These are phyloP conservation scores for Sminthopsis crassicaudata DNA, from an alignment of 2,113 vertebrate genomes.

Conservation along the genomic window DNA sequence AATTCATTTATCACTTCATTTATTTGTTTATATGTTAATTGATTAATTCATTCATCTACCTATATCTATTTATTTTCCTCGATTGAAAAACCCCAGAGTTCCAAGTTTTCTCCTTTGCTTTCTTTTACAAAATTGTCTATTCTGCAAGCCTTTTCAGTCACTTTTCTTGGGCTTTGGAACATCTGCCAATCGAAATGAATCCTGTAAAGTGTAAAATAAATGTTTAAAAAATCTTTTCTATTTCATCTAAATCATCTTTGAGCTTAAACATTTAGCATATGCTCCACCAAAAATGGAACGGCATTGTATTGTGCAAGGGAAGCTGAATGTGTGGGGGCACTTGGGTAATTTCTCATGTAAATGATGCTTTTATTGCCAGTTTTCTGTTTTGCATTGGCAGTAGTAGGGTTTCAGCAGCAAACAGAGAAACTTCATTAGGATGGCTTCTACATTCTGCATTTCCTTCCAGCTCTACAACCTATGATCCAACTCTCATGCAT, in stretches of 20 bases:
- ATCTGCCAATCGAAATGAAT: conserved; percentile 77
- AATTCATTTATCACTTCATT: background rate
- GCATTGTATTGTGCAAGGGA: conserved; percentile 47
- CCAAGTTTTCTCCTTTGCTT: background rate
- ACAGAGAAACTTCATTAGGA: conserved; percentile 39
- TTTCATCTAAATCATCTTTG: conserved; percentile 71
- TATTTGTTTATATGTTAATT: background rate
- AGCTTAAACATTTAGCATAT: conserved; percentile 76
- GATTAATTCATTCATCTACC: background rate
- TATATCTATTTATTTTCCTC: background rate
- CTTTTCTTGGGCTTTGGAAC: conserved; percentile 56
- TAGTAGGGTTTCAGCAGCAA: conserved; percentile 43
- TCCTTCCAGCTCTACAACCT: conserved; percentile 1
- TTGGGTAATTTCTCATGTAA: conserved; percentile 69
- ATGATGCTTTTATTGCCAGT: conserved; percentile 59
- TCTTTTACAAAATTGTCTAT: conserved; percentile 32
- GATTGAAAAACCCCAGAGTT: background rate
- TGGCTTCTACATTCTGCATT: conserved; percentile 10
- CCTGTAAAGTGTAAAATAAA: conserved; percentile 73
- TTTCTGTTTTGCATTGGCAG: conserved; percentile 60
- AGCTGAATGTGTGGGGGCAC: conserved; percentile 49
- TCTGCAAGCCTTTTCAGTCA: conserved; percentile 44
- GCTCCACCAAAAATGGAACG: conserved; percentile 64
- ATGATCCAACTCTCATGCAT: conserved; percentile 25
- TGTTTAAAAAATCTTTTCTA: conserved; percentile 74